These are phyloP conservation scores for Parus major DNA, from an alignment of 2,113 vertebrate genomes.

Conservation along the genomic window DNA sequence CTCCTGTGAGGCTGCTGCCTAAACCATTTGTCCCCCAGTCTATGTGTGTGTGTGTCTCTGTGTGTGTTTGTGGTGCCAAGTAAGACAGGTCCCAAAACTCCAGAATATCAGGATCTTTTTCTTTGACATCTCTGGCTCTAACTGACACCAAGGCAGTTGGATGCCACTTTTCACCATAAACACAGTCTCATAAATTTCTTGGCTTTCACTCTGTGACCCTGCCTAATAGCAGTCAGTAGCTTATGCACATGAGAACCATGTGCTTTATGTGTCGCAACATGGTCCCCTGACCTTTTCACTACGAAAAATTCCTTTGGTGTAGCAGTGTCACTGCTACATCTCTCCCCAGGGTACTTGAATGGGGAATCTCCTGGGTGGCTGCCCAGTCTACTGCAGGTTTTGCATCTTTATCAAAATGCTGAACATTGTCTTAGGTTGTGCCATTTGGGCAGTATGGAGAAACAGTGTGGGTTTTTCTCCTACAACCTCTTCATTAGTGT, in stretches of 20 bases:
- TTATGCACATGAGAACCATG: fast-evolving
- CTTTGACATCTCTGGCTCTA: not conserved
- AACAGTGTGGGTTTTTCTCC: not conserved
- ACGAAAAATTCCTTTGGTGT: not conserved
- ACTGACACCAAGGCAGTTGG: not conserved
- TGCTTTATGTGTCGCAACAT: not conserved
- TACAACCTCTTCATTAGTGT: not conserved
- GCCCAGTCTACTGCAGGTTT: not conserved
- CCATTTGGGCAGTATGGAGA: not conserved
- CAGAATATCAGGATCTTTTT: not conserved
- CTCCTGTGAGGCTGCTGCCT: not conserved
- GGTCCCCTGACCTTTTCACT: not conserved
- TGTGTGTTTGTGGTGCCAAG: not conserved
- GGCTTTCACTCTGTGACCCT: not conserved
- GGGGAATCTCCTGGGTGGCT: not conserved
- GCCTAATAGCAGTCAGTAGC: not conserved
- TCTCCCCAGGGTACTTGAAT: not conserved
- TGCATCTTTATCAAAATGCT: not conserved
- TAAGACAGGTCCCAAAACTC: not conserved
- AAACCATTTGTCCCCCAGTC: not conserved
- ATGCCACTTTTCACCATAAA: not conserved
- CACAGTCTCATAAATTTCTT: not conserved
- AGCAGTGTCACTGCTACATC: not conserved
- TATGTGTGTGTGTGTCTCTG: not conserved
- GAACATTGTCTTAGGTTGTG: not conserved